phyloP scores from a whole-genome alignment of 2,797 vertebrate genomes.

The Rhinichthys osculus region DNA sequence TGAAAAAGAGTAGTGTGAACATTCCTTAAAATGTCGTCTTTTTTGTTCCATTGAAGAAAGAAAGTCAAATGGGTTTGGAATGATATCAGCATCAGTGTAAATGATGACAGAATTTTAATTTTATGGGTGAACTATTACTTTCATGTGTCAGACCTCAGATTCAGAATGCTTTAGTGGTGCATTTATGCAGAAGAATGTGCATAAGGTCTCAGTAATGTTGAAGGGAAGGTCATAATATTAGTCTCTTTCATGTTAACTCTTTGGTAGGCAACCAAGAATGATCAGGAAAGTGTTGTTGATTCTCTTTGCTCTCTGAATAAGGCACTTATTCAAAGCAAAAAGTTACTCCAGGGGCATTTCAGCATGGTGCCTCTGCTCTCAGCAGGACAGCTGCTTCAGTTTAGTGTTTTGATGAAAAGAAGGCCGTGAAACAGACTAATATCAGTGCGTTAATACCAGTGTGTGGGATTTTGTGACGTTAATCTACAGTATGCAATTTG shows the following conservation, averaged over 20 bases:
- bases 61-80: not conserved
- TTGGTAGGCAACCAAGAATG: constrained; percentile 13
- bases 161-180: not conserved
- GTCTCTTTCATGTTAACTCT: constrained; percentile 15
- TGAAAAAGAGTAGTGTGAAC: not conserved
- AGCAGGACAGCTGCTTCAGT: constrained; percentile 15
- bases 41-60: not conserved
- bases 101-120: not conserved
- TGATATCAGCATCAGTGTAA: not conserved
- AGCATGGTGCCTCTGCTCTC: not conserved
- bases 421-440: constrained; percentile 2
- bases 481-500: not conserved
- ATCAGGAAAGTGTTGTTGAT: constrained; percentile 23
- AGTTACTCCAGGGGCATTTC: not conserved
- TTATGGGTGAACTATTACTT: not conserved
- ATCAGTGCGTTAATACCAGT: not conserved
- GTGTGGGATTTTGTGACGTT: not conserved
- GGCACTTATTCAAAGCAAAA: constrained; percentile 28
- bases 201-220: not conserved
- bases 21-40: not conserved
- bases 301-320: constrained; percentile 17
- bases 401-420: constrained; percentile 14
- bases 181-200: constrained; percentile 9
- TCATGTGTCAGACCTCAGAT: not conserved
- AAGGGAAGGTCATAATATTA: constrained; percentile 8